These are phyloP conservation scores for Lepetodrilus schrolli DNA, from an alignment of 2,888 invertebrate genomes.

Conservation along the genomic window DNA sequence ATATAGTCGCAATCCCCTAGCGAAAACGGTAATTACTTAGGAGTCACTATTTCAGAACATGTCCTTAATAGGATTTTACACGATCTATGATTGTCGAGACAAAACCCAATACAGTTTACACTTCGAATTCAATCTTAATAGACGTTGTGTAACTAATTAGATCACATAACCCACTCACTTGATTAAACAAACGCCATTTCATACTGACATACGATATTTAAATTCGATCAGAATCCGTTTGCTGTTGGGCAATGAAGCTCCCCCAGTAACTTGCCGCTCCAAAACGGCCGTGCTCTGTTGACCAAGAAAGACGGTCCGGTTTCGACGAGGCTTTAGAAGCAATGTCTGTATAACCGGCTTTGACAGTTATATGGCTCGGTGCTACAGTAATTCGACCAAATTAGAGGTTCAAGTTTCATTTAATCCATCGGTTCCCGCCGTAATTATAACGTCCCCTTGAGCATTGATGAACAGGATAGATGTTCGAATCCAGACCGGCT, in stretches of 20 bases:
- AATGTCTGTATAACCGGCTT: slow-evolving; percentile 2
- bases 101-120: background rate
- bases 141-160: slow-evolving; percentile 16
- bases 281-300: background rate
- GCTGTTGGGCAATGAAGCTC: background rate
- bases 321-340: background rate
- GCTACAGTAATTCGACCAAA: slow-evolving; percentile 15
- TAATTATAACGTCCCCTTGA: background rate
- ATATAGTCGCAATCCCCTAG: background rate
- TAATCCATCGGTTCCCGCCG: slow-evolving; percentile 9
- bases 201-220: slow-evolving; percentile 4
- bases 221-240: background rate
- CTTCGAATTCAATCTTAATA: background rate
- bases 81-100: background rate
- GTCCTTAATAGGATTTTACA: background rate
- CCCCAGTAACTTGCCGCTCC: background rate
- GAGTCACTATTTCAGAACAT: background rate
- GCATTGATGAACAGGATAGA: background rate
- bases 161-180: background rate
- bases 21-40: background rate
- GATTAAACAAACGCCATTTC: slow-evolving; percentile 18
- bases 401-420: slow-evolving; percentile 12
- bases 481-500: background rate
- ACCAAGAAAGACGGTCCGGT: background rate
- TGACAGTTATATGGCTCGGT: background rate